phyloP scores from a whole-genome alignment of 2,113 vertebrate genomes.

The Nanger granti region DNA sequence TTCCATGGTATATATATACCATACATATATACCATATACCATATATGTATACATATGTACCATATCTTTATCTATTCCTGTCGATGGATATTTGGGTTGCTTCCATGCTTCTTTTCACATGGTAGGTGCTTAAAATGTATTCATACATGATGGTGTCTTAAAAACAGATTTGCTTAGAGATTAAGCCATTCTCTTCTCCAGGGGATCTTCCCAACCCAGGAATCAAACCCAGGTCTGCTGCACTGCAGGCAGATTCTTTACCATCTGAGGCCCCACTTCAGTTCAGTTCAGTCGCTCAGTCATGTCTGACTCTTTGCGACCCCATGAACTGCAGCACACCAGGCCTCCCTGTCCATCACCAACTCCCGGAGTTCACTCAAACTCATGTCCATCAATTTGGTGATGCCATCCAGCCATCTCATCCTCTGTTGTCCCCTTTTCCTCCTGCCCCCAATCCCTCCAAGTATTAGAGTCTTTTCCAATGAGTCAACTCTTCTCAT shows the following conservation, averaged over 20 bases:
- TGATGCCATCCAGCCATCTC: no score
- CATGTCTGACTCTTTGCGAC: accelerated
- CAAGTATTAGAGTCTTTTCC: no score
- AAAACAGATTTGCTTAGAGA: neutral
- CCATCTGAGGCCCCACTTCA: neutral
- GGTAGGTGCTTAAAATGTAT: neutral
- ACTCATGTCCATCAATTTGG: no score
- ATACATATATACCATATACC: neutral
- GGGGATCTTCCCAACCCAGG: neutral
- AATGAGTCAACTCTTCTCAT: no score
- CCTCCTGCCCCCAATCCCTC: no score
- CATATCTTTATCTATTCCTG: neutral
- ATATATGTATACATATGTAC: neutral
- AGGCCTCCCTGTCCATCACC: no score
- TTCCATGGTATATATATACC: neutral
- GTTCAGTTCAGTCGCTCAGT: no score
- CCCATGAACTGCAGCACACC: no score
- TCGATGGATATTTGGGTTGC: neutral
- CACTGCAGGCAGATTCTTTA: neutral
- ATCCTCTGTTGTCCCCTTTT: neutral
- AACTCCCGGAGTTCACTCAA: no score
- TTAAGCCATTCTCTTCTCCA: neutral
- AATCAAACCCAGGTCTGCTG: neutral
- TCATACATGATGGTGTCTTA: neutral
- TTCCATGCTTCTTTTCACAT: neutral